Evolutionary conservation across 2,888 invertebrate genomes (phyloP), one percentile per base, ranked within the genome.

Genomic region (Coronaproctus castanopsis): DNA sequence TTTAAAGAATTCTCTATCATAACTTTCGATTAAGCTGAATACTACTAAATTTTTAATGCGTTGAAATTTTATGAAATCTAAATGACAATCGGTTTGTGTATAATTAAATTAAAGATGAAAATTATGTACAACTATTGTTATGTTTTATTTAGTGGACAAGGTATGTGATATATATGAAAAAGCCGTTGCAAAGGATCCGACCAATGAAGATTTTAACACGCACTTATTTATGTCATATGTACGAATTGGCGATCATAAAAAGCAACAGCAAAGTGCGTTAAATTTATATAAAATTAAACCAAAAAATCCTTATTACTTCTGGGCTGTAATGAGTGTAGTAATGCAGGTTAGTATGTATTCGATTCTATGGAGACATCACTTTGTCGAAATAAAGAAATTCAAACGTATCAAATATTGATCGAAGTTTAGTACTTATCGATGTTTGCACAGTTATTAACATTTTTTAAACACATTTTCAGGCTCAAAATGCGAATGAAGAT

Each of bases 171-270:
- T 95, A 56, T 95, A 95, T 69, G 91, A 93, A 72, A 83, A 83
- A 55, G 95, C 95, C 0, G 82, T 85, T 18, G 86, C 87, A 70
- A 79, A 80, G 52, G 85, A 89, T 65, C 90, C 92, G 0, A 79
- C 77, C 23, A 93, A 87, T 70, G 96, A 97, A 71, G 95, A 96
- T 70, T 78, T 95, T 1, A 78, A 93, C 66, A 88, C 92, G 0
- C 90, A 93, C 68, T 78, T 97, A 49, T 98, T 97, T 72, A 93
- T 96, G 86, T 85, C 95, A 0, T 88, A 96, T 69, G 95, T 95
- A 2, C 78, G 96, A 24, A 76, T 92, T 1, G 84, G 84, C 1
- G 87, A 96, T 73, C 91, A 85, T 70, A 86, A 87, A 69, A 80
- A 87, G 8, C 96, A 96, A 71, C 91, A 95, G 69, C 80, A 85